Conservation (phyloP, 1,140 invertebrate genomes). For the Eurosta solidaginis region DNA sequence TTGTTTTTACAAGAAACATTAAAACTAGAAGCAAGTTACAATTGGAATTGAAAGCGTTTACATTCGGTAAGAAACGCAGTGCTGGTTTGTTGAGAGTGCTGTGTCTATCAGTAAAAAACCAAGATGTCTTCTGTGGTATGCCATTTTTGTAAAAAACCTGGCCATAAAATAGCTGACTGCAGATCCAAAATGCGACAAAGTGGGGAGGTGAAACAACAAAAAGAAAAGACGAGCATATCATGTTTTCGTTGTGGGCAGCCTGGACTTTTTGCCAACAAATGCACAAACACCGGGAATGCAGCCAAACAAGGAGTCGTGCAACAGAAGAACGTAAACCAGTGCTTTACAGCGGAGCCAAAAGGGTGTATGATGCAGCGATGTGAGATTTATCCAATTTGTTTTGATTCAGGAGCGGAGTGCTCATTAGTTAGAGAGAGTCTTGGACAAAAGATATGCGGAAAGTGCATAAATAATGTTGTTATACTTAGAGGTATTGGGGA, state of each 20-base stretch:
- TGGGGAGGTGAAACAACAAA: too few species aligned
- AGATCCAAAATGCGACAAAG: too few species aligned
- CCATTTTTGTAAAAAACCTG: too few species aligned
- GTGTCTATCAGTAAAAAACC: too few species aligned
- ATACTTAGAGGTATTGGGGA: conserved; percentile 29
- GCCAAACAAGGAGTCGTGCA: background rate
- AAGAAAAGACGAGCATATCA: background rate
- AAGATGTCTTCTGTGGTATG: too few species aligned
- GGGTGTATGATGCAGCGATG: background rate
- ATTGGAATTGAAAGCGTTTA: too few species aligned
- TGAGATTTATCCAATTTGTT: background rate
- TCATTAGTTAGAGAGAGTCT: background rate
- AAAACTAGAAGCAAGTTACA: too few species aligned
- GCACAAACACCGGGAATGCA: background rate
- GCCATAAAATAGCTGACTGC: too few species aligned
- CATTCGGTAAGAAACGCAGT: too few species aligned
- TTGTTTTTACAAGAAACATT: too few species aligned
- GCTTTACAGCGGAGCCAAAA: background rate
- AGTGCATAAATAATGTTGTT: background rate
- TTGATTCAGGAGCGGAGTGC: background rate
- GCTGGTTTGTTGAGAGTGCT: too few species aligned
- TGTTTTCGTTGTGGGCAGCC: background rate
- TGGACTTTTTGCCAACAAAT: background rate
- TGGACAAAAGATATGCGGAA: background rate
- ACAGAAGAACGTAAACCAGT: background rate